Conservation (phyloP, 2,888 invertebrate species). For the Stegana nigrithorax region DNA sequence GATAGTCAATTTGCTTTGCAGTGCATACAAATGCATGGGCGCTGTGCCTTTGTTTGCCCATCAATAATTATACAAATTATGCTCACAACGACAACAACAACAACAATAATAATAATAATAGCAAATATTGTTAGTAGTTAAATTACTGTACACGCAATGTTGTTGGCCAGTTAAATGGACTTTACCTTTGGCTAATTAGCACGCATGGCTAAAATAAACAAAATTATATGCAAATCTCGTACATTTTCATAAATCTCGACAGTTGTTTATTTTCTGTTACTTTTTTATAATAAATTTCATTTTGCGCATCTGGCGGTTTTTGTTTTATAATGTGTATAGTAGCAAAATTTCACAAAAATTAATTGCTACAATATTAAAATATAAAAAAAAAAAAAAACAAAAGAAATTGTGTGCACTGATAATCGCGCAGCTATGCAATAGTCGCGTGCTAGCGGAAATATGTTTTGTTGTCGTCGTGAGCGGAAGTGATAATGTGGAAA, state of each 20-base stretch:
- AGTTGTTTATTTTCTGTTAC: too few species aligned
- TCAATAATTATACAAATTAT: slow-evolving; percentile 18
- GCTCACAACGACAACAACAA: background rate
- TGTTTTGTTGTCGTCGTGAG: background rate
- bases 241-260: too few species aligned
- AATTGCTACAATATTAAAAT: too few species aligned
- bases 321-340: too few species aligned
- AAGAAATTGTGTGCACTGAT: too few species aligned
- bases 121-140: slow-evolving; percentile 5
- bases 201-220: slow-evolving; percentile 10
- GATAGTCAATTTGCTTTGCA: slow-evolving; percentile 9
- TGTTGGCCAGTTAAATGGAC: slow-evolving; percentile 17
- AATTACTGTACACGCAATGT: too few species aligned
- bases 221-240: too few species aligned
- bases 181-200: slow-evolving; percentile 20
- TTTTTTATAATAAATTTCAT: too few species aligned
- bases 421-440: too few species aligned
- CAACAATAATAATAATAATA: background rate
- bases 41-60: slow-evolving; percentile 8
- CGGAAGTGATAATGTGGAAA: slow-evolving; percentile 3
- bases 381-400: too few species aligned
- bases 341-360: too few species aligned
- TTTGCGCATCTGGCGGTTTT: too few species aligned
- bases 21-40: background rate
- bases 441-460: background rate